Percentiles rank a stretch among this genome's conserved stretches.
These are phyloP conservation scores for Gymnobelideus leadbeateri DNA, from an alignment of 2,113 vertebrate genomes.

Conservation along the genomic window DNA sequence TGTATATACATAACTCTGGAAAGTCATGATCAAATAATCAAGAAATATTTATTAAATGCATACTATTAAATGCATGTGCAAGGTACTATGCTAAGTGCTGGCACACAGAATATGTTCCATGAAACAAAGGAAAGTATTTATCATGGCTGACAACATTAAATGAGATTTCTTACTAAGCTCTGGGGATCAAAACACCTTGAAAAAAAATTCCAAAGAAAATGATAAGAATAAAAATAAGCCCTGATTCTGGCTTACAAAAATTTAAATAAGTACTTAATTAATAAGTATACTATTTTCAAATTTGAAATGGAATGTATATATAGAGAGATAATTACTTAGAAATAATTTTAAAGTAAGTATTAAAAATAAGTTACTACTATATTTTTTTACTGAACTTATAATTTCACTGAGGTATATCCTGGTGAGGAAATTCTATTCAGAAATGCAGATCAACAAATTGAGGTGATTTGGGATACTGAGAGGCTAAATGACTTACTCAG, in stretches of 20 bases:
- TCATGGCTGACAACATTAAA: not conserved
- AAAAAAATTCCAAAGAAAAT: slow-evolving; percentile 51
- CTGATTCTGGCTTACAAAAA: slow-evolving; percentile 38
- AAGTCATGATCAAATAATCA: not conserved
- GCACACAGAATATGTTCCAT: not conserved
- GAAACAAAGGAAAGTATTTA: slow-evolving; percentile 40
- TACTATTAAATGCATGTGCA: not conserved
- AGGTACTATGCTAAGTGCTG: not conserved
- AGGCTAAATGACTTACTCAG: not conserved
- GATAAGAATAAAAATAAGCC: slow-evolving; percentile 24
- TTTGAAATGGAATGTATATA: not conserved
- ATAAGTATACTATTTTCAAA: not conserved
- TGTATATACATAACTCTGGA: not conserved
- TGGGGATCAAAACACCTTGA: slow-evolving; percentile 32
- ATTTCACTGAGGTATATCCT: not conserved
- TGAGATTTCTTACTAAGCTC: slow-evolving; percentile 22
- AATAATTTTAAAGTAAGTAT: not conserved
- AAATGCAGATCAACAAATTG: not conserved
- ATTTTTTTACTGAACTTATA: not conserved
- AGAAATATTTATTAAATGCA: not conserved
- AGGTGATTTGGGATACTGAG: not conserved
- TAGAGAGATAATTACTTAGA: slow-evolving; percentile 13
- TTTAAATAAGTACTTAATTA: slow-evolving; percentile 10
- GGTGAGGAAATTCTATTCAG: not conserved
- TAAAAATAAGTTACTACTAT: not conserved